A percentile compares a stretch with the other conserved stretches of the same genome.
phyloP scores from a whole-genome alignment of 2,888 invertebrate genomes.

The Zaprionus bogoriensis region DNA sequence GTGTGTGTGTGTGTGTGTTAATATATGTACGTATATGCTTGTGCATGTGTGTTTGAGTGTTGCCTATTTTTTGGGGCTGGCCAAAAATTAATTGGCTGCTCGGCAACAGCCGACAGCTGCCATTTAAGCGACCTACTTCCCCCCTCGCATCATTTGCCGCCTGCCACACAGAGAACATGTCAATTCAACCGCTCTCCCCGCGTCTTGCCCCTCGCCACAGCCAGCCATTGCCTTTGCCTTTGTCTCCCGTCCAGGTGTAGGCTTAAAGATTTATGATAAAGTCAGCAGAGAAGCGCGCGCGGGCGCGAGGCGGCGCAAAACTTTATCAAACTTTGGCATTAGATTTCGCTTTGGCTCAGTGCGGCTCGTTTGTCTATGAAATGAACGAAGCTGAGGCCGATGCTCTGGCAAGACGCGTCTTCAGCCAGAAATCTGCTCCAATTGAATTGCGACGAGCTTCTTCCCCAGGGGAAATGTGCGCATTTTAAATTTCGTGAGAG shows the following conservation, averaged over 20 bases:
- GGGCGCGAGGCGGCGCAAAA: slow-evolving; percentile 26
- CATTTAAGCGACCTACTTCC: slow-evolving; percentile 56
- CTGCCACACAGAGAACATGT: slow-evolving; percentile 61
- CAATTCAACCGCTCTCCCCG: slow-evolving; percentile 41
- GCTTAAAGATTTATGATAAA: slow-evolving; percentile 76
- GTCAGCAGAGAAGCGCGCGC: slow-evolving; percentile 33
- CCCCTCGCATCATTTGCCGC: slow-evolving; percentile 54
- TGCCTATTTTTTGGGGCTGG: slow-evolving; percentile 29
- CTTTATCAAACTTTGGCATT: slow-evolving; percentile 61
- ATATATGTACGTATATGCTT: not conserved
- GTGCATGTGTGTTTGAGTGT: not conserved
- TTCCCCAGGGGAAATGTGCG: not conserved
- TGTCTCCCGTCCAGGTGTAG: slow-evolving; percentile 29
- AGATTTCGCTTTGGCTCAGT: slow-evolving; percentile 62
- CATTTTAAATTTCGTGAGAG: not conserved
- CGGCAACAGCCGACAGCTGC: slow-evolving; percentile 62
- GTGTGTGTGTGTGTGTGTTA: not conserved
- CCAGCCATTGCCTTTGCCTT: no score
- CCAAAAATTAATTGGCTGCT: slow-evolving; percentile 70
- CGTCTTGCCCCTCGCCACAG: not conserved
- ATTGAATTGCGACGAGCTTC: not conserved
- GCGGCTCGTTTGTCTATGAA: slow-evolving; percentile 69
- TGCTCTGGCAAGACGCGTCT: no score
- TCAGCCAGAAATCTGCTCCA: not conserved
- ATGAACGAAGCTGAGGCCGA: slow-evolving; percentile 48